A percentile compares a stretch with the other conserved stretches of the same genome.
phyloP scores from a whole-genome alignment of 2,888 invertebrate species.

The Archaeoteleia sp. region DNA sequence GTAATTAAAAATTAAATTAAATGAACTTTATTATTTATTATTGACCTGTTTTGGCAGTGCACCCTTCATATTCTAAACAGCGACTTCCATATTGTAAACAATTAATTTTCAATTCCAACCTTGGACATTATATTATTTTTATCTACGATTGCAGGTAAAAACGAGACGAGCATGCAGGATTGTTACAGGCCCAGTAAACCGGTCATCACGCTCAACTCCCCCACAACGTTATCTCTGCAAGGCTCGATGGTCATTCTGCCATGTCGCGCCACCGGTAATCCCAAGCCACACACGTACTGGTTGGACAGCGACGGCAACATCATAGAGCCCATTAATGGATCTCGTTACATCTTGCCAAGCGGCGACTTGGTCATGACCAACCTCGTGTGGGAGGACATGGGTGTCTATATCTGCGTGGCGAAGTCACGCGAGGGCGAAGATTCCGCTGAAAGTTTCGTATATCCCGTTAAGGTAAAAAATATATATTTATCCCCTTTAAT shows the following conservation, averaged over 20 bases:
- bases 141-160: conserved; percentile 16
- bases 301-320: conserved; percentile 32
- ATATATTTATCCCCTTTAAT: too few relatives aligned
- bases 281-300: conserved; percentile 82
- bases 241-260: conserved; percentile 82
- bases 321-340: too few relatives aligned
- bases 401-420: conserved; percentile 85
- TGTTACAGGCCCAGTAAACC: conserved; percentile 54
- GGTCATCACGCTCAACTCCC: conserved; percentile 67
- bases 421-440: conserved; percentile 81
- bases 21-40: not conserved
- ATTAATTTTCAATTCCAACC: too few relatives aligned
- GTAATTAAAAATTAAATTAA: too few relatives aligned
- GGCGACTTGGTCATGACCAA: conserved; percentile 86
- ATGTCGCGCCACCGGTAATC: conserved; percentile 81
- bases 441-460: conserved; percentile 82
- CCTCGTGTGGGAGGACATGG: conserved; percentile 88
- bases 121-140: too few relatives aligned
- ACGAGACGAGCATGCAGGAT: too few relatives aligned
- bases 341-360: conserved; percentile 78
- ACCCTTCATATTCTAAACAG: too few relatives aligned
- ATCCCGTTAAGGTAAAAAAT: conserved; percentile 77
- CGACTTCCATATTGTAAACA: conserved; percentile 1
- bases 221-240: conserved; percentile 73
- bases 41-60: too few relatives aligned